Conservation (phyloP, 1,140 invertebrate species). For the Piezodorus guildinii region DNA sequence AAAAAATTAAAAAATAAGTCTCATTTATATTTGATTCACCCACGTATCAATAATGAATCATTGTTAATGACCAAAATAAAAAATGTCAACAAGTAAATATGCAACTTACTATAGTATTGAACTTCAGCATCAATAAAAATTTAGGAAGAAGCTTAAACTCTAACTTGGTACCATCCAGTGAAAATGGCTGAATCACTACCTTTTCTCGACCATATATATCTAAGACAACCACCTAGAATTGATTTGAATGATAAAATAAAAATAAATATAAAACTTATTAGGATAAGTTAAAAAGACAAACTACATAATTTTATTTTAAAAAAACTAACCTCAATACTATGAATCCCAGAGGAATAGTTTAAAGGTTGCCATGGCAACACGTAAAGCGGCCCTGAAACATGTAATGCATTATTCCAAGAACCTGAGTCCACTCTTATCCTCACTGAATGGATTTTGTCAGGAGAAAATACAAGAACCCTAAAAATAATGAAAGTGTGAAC, state of each 20-base stretch:
- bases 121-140: constrained; percentile 60
- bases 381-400: constrained; percentile 55
- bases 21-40: too few relatives aligned
- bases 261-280: neutral
- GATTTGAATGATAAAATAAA: too few relatives aligned
- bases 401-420: constrained; percentile 9
- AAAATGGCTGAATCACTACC: constrained; percentile 55
- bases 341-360: constrained; percentile 52
- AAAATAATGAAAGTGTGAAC: too few relatives aligned
- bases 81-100: too few relatives aligned
- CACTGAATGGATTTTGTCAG: constrained; percentile 46
- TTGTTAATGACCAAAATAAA: too few relatives aligned
- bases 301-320: neutral
- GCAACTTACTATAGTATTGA: constrained; percentile 59
- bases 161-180: constrained; percentile 56
- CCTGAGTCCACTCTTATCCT: constrained; percentile 51
- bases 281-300: too few relatives aligned
- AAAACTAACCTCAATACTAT: constrained; percentile 49
- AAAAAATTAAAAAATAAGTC: too few relatives aligned
- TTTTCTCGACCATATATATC: constrained; percentile 48
- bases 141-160: constrained; percentile 53
- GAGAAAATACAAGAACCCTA: constrained; percentile 64
- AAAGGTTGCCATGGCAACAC: constrained; percentile 55
- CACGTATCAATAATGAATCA: too few relatives aligned
- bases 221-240: constrained; percentile 41